Percentiles rank a stretch among this genome's conserved stretches.
Conservation (phyloP, 1,140 invertebrate species). For the Eciton burchellii region DNA sequence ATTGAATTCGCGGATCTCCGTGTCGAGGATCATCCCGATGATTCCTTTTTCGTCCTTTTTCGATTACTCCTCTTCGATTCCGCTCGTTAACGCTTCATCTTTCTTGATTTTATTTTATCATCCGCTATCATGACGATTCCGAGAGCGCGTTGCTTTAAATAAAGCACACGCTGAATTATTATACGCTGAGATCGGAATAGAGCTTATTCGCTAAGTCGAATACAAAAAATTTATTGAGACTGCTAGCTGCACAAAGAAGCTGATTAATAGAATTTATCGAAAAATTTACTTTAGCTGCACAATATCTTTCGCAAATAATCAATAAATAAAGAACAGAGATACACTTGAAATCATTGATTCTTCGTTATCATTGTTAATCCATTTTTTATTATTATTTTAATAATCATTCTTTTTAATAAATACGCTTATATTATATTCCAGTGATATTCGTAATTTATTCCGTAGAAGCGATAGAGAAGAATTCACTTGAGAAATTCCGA, state of each 20-base stretch:
- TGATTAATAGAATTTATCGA: too few species aligned
- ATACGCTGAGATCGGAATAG: not conserved
- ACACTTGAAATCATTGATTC: not conserved
- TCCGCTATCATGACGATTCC: not conserved
- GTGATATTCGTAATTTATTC: constrained; percentile 28
- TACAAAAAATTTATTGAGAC: not conserved
- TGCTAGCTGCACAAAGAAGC: not conserved
- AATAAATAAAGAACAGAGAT: not conserved
- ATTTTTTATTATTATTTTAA: too few species aligned
- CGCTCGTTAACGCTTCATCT: constrained; percentile 51
- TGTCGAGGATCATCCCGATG: constrained; percentile 30
- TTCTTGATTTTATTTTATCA: constrained; percentile 15
- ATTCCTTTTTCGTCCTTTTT: constrained; percentile 3
- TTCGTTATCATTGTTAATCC: not conserved
- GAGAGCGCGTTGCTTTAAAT: constrained; percentile 16
- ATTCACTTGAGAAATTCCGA: constrained; percentile 39
- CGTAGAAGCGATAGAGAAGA: not conserved
- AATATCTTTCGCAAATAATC: not conserved
- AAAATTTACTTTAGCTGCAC: too few species aligned
- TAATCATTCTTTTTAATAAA: not conserved
- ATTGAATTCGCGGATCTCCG: constrained; percentile 58
- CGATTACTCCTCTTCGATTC: constrained; percentile 17
- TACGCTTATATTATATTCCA: not conserved
- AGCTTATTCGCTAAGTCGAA: not conserved
- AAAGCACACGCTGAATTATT: not conserved